Evolutionary conservation across 2,113 vertebrate species (phyloP), one percentile per base, ranked within the genome.

Genomic region (Noctilio leporinus): DNA sequence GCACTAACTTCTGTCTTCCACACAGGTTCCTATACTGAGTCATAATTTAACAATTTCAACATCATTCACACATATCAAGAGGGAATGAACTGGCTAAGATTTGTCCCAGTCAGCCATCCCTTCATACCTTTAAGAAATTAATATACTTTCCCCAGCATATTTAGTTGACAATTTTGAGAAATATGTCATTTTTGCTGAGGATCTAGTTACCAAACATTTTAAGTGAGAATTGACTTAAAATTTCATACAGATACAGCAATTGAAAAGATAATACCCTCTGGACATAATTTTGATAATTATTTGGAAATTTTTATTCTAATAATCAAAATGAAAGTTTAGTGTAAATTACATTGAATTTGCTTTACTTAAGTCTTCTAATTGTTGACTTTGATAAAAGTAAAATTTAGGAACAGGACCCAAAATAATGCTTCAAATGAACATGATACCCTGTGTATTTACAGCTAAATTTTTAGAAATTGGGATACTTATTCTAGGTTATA

Each of bases 301-400:
- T 86, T 90, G 11, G 35, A 62, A 86, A 76, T 9, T 55, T 91
- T 72, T 96, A 20, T 64, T 65, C 7, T 77, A 53, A 20, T 49
- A 33, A 84, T 95, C 10, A 91, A 95, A 91, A 67, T 82, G 35
- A 83, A 81, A 57, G 81, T 81, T 81, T 70, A 95, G 26, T 45
- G 20, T 70, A 51, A n/a, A 73, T 83, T 73, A 64, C 24, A 94
- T 43, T 70, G 51, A 35, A 35, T 88, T 72, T 94, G 16, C 40
- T 84, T 80, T 70, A 89, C 10, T 77, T 92, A 57, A 62, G n/a
- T 26, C 40, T 80, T 30, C 43, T 69, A 81, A 57, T 10, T 82
- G 16, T 85, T n/a, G 38, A 33, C 14, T 35, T 64, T 53, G 28
- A 62, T 30, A 93, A 87, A 94, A 11, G 2, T 76, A 17, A 90